Percentiles rank a stretch among this genome's conserved stretches.
Conservation (phyloP, 2,113 vertebrate genomes). For the Zootoca vivipara region DNA sequence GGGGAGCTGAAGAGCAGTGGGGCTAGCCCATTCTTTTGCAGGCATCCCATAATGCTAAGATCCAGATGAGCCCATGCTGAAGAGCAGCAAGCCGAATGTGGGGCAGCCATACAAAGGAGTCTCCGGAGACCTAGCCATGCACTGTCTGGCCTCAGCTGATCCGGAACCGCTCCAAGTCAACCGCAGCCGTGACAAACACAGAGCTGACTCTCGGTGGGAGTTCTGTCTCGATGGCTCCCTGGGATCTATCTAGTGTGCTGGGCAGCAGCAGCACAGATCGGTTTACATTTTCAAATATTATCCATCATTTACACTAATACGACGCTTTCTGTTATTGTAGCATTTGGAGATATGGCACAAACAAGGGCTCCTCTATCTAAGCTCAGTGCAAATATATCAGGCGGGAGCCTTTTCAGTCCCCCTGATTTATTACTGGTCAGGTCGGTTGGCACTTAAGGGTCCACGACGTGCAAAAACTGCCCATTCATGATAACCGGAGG, state of each 20-base stretch:
- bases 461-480: neutral
- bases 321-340: neutral
- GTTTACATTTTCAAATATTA: neutral
- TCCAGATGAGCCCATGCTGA: neutral
- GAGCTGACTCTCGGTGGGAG: neutral
- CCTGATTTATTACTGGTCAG: neutral
- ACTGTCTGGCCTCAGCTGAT: neutral
- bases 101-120: neutral
- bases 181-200: neutral
- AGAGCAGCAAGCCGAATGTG: neutral
- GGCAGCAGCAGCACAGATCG: neutral
- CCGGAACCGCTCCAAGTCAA: neutral
- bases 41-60: too few species aligned
- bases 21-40: neutral
- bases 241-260: neutral
- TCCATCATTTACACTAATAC: neutral
- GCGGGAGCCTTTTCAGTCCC: neutral
- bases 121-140: neutral
- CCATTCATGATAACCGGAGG: neutral
- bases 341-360: neutral
- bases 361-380: neutral
- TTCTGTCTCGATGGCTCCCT: conserved; percentile 4
- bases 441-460: neutral
- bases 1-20: neutral
- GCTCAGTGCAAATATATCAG: neutral